These are phyloP conservation scores for Colletes gigas DNA, from an alignment of 1,140 invertebrate genomes.

Conservation along the genomic window DNA sequence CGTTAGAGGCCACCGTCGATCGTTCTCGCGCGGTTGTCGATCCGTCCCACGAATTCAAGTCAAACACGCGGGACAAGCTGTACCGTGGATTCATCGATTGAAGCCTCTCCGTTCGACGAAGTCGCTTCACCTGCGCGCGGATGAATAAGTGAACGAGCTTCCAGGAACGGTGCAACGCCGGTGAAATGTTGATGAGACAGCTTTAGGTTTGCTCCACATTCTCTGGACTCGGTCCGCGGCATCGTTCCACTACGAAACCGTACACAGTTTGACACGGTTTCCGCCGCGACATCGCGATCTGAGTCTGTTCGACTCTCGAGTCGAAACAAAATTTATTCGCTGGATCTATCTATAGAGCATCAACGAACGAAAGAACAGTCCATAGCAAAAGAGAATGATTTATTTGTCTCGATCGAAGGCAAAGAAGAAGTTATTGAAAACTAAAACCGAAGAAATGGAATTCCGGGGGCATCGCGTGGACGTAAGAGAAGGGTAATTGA, in stretches of 20 bases:
- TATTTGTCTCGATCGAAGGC: too few relatives aligned
- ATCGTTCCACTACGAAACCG: background rate
- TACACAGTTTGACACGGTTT: background rate
- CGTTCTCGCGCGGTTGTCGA: too few relatives aligned
- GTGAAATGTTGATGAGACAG: slow-evolving; percentile 47
- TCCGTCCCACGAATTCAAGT: background rate
- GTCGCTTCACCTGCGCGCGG: slow-evolving; percentile 7
- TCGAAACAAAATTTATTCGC: too few relatives aligned
- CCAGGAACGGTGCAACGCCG: background rate
- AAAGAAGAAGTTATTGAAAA: too few relatives aligned
- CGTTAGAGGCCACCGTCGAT: too few relatives aligned
- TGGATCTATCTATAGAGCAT: too few relatives aligned
- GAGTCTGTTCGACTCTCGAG: too few relatives aligned
- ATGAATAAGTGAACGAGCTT: slow-evolving; percentile 44
- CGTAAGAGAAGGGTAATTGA: slow-evolving; percentile 9
- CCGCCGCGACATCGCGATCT: too few relatives aligned
- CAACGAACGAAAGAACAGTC: too few relatives aligned
- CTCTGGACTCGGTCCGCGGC: background rate
- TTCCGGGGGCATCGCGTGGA: too few relatives aligned
- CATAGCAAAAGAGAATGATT: too few relatives aligned
- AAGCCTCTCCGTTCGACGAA: background rate
- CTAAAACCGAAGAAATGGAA: too few relatives aligned
- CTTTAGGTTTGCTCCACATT: slow-evolving; percentile 44
- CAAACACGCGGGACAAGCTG: background rate
- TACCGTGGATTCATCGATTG: slow-evolving; percentile 17